Evolutionary conservation across 2,797 vertebrate species (phyloP).

Genomic region (Gambusia yucatana): DNA sequence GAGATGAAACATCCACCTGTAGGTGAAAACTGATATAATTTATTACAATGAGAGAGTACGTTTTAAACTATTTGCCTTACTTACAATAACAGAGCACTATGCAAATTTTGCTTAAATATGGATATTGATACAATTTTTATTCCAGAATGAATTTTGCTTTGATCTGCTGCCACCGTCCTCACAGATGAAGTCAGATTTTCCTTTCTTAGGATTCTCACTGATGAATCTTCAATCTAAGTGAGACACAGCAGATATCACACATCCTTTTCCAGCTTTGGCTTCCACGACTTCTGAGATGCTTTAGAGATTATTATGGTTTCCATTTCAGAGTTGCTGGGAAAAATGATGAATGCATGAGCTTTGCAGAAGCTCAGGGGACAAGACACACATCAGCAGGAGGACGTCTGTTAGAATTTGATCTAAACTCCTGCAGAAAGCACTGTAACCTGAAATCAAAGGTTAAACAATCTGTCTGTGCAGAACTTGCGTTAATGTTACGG

Average conservation of each 20-base stretch:
- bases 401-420: constrained; percentile 49
- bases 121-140: neutral
- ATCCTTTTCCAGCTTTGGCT: constrained; percentile 35
- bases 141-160: neutral
- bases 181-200: constrained; percentile 12
- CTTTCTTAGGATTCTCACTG: neutral
- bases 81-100: neutral
- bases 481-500: neutral
- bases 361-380: constrained; percentile 44
- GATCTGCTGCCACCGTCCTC: neutral
- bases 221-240: constrained; percentile 9
- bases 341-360: constrained; percentile 66
- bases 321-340: constrained; percentile 55
- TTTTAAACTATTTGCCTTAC: neutral
- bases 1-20: neutral
- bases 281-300: constrained; percentile 53
- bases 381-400: constrained; percentile 40
- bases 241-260: constrained; percentile 47
- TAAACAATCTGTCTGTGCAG: neutral
- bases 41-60: neutral
- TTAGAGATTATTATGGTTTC: constrained; percentile 57
- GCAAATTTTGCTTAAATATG: neutral
- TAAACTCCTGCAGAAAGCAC: constrained; percentile 27
- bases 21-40: neutral
- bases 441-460: constrained; percentile 9